Base-by-base conservation (phyloP, 2,113 vertebrate genomes). In the Camelus dromedarius region DNA sequence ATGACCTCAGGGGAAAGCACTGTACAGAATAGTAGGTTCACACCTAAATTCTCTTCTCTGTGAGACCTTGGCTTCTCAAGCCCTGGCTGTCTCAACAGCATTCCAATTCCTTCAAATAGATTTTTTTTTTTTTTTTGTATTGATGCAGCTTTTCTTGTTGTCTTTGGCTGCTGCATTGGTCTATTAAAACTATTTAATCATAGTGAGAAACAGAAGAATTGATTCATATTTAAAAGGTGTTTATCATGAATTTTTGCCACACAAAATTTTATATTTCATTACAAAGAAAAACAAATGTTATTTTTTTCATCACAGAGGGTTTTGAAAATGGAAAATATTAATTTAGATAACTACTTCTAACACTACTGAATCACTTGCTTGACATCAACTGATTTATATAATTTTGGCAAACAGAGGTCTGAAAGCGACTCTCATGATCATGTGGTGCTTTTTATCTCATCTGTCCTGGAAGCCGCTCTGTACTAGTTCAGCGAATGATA, bases 261-360 rank as follows among this genome's bases (percentile, higher is more conserved):
- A 38, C 6, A 80, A 69, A 79, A 91, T 48, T 8, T 88, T 79
- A 46, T 56, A 76, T 19, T 76, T 66, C 28, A 89, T 79, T 80
- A 88, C 7, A 75, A 95, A 76, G 20, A 54, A 16, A 82, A 66
- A 73, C 54, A 56, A 56, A 56, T 26, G 1, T 38, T 46, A 72
- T 48, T 73, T 50, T 73, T 85, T 64, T 62, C 9, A 90, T 72
- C 60, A 95, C 8, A 82, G 58, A 93, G 42, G 28, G 82, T 77
- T 91, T 48, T 67, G 12, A 88, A 97, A 80, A 28, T 84, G 20
- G 5, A 84, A 95, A 79, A 79, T 80, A 80, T 88, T 88, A 73
- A 75, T 77, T 77, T 54, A 8, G 22, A 8, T 66, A 72, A 93
- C 22, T 77, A 56, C 86, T 91, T 82, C n/a, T 62, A 66, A 72